These are phyloP conservation scores for Zosterops hypoxanthus DNA, from an alignment of 2,113 vertebrate genomes.

Conservation along the genomic window DNA sequence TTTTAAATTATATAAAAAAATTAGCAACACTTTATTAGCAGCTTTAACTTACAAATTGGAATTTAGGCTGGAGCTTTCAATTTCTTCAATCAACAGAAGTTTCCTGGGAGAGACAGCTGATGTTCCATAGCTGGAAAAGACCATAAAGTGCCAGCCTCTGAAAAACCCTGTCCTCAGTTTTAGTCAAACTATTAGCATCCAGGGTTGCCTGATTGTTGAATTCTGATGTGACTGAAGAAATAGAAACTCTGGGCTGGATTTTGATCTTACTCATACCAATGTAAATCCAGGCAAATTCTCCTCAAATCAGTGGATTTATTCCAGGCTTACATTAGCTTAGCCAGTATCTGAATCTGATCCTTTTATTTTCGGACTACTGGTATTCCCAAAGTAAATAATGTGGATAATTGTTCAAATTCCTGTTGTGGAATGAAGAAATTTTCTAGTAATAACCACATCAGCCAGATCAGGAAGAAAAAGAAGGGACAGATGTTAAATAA, in stretches of 20 bases:
- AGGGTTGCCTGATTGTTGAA: neutral
- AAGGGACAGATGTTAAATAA: neutral
- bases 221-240: neutral
- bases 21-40: neutral
- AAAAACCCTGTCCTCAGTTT: neutral
- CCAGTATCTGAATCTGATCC: neutral
- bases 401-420: slow-evolving; percentile 21
- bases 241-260: neutral
- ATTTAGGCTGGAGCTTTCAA: neutral
- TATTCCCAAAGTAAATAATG: slow-evolving; percentile 32
- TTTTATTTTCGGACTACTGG: slow-evolving; percentile 24
- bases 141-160: neutral
- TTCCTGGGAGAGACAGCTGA: neutral
- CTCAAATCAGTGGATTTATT: neutral
- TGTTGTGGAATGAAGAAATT: neutral
- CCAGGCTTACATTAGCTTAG: neutral
- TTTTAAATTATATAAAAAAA: neutral
- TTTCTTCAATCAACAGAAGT: neutral
- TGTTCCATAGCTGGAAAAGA: neutral
- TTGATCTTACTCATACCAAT: neutral
- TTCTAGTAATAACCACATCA: slow-evolving; percentile 9
- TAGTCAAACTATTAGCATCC: neutral
- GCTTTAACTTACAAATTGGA: neutral
- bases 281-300: slow-evolving; percentile 20
- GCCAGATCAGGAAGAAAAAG: neutral